Conservation (phyloP, 1,140 invertebrate species). For the Rhynchophorus ferrugineus region DNA sequence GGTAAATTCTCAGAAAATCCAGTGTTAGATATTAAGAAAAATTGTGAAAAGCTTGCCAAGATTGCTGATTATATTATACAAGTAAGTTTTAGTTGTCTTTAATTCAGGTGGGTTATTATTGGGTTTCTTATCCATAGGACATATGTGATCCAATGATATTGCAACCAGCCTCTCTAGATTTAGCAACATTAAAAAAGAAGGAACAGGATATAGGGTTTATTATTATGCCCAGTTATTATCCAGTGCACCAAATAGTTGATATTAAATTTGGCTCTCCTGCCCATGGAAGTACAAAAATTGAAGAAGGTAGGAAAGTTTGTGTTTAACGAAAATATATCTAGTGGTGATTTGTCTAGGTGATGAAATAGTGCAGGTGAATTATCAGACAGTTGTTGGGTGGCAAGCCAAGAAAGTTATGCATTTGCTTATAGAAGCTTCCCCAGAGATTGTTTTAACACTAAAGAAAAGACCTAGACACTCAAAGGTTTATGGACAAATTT, state of each 20-base stretch:
- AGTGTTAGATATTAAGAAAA: conserved; percentile 61
- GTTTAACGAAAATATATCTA: not conserved
- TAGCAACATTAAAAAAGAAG: conserved; percentile 79
- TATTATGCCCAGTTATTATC: conserved; percentile 77
- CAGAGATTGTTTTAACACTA: conserved; percentile 72
- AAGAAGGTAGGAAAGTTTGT: conserved; percentile 51
- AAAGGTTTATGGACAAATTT: conserved; percentile 75
- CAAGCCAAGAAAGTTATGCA: conserved; percentile 72
- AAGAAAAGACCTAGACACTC: conserved; percentile 79
- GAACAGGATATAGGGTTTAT: conserved; percentile 73
- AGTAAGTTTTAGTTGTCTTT: conserved; percentile 30
- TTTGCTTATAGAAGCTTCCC: conserved; percentile 67
- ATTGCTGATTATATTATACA: conserved; percentile 83
- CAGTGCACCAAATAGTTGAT: conserved; percentile 77
- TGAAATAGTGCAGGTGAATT: conserved; percentile 88
- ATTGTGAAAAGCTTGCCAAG: conserved; percentile 62
- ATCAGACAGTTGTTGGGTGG: conserved; percentile 89
- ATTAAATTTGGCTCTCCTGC: conserved; percentile 79
- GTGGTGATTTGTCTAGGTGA: conserved; percentile 48
- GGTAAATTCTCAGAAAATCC: conserved; percentile 80
- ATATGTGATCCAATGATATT: conserved; percentile 80
- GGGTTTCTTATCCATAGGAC: conserved; percentile 51
- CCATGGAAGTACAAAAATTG: conserved; percentile 80
- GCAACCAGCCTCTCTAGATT: conserved; percentile 77
- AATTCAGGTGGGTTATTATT: conserved; percentile 1